Percentiles rank a stretch among this genome's conserved stretches.
Conservation (phyloP, 2,888 invertebrate species). For the Doris montereyensis region DNA sequence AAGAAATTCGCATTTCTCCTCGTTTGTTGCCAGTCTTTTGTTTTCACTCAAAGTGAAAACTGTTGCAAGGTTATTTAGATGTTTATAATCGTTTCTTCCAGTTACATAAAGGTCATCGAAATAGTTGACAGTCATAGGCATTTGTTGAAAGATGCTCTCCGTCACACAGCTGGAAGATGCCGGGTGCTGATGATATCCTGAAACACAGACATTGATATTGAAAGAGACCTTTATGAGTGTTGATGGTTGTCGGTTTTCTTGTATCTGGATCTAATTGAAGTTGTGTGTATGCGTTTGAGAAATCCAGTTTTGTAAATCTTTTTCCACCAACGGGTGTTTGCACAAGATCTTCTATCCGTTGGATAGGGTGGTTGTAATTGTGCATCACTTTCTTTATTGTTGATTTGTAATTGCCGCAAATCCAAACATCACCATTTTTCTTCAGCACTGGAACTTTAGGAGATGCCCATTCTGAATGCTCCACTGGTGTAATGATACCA, state of each 20-base stretch:
- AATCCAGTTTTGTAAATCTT: background rate
- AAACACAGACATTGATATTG: background rate
- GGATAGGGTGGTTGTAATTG: background rate
- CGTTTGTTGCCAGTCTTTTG: background rate
- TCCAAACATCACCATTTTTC: conserved; percentile 43
- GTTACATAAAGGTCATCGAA: background rate
- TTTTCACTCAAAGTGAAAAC: background rate
- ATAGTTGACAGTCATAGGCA: background rate
- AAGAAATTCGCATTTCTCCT: background rate
- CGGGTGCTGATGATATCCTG: background rate
- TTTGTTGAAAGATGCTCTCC: background rate
- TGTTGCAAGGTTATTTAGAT: background rate
- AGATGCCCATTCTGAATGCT: conserved; percentile 42
- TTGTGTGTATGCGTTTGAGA: background rate
- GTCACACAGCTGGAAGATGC: background rate
- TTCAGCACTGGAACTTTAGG: conserved; percentile 43
- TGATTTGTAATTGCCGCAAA: conserved; percentile 44
- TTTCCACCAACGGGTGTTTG: background rate
- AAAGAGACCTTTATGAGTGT: background rate
- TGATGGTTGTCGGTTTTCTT: background rate
- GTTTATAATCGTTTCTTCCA: background rate
- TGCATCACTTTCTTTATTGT: background rate
- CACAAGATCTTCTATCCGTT: background rate
- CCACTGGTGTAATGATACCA: background rate
- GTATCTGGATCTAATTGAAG: background rate